Base-by-base conservation (phyloP, 2,113 vertebrate genomes). In the Chloropsis cyanopogon region DNA sequence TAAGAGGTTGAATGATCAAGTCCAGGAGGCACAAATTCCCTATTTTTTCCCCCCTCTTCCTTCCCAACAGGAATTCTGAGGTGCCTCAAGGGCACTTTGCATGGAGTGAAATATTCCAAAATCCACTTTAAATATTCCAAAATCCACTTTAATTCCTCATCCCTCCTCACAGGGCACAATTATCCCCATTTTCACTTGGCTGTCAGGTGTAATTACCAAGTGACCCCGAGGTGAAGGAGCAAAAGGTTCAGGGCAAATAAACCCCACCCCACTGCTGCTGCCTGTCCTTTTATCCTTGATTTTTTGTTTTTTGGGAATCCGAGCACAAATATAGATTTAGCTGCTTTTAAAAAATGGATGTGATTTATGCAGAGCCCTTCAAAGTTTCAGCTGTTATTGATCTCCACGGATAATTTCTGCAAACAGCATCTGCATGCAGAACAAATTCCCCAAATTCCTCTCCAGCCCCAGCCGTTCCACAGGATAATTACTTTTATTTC, bases 311-410 rank as follows among this genome's bases (percentile, higher is more conserved):
- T 47, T 35, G 29, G 39, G 52, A 50, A 71, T 65, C 33, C 56
- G 66, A 88, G 54, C 29, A 81, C 12, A 78, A 91, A 86, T 42
- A 53, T 14, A 63, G 46, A 87, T 87, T 92, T 66, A 94, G 89
- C 72, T 71, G 12, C 69, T 81, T 94, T 75, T 35, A 69, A 85
- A 94, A 92, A 57, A 57, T 69, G 76, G 77, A 28, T 78, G 9
- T 54, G 91, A 95, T 88, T 85, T 73, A 90, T 79, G 69, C 35
- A 20, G 23, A 94, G 82, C 70, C 65, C 66, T 90, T 56, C 64
- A 42, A 79, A 92, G 66, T 92, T 93, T 54, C 69, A 64, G 88
- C 61, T 82, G 23, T 22, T 82, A 79, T 71, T 52, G 78, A 87
- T 77, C 72, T 65, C 54, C 37, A 8, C 46, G 5, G 57, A 11